A percentile compares a stretch with the other conserved stretches of the same genome.
Conservation (phyloP, 2,888 invertebrate species). For the Andrena chrysosceles region DNA sequence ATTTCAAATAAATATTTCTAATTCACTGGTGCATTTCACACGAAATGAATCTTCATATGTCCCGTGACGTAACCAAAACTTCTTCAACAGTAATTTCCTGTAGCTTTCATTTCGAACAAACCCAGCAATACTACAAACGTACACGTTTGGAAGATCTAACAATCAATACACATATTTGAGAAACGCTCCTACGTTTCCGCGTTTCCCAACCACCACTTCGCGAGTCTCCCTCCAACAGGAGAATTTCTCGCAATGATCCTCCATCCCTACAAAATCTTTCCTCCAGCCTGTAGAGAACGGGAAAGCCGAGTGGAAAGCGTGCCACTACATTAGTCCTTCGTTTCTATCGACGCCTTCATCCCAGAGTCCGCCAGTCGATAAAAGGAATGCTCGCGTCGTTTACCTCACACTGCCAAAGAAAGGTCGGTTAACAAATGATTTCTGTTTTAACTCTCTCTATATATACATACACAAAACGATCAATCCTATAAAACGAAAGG, state of each 20-base stretch:
- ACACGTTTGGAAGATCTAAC: neutral
- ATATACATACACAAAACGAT: neutral
- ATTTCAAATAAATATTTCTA: constrained; percentile 15
- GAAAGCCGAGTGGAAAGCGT: neutral
- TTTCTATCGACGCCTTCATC: neutral
- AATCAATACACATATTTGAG: constrained; percentile 4
- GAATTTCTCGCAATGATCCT: neutral
- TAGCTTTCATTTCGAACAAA: neutral
- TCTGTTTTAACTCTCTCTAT: neutral
- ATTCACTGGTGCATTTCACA: neutral
- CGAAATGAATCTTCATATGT: neutral
- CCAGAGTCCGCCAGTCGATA: constrained; percentile 12
- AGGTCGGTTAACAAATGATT: neutral
- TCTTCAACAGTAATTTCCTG: neutral
- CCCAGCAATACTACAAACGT: constrained; percentile 20
- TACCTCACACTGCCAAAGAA: neutral
- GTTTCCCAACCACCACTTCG: neutral
- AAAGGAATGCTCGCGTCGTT: constrained; percentile 9
- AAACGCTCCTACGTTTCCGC: neutral
- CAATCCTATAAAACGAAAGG: neutral
- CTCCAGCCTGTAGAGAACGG: neutral
- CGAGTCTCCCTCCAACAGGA: neutral
- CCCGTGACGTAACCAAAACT: neutral
- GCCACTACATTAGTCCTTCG: neutral
- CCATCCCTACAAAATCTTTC: constrained; percentile 6